These are phyloP conservation scores for Pangasius sanitwongsei DNA, from an alignment of 2,797 vertebrate species.

Conservation along the genomic window DNA sequence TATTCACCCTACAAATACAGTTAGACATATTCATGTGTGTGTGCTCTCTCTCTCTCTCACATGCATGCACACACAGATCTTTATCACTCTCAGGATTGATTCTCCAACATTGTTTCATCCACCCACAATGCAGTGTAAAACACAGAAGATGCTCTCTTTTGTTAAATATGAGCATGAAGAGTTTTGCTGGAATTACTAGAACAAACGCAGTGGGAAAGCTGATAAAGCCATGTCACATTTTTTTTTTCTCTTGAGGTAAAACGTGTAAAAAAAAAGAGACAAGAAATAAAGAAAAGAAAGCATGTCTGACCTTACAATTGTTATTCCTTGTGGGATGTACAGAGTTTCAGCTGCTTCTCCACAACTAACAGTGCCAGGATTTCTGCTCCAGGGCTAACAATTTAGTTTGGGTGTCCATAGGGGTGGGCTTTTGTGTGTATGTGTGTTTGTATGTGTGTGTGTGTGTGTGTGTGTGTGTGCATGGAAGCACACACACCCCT, in stretches of 20 bases:
- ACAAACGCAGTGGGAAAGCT: slow-evolving; percentile 25
- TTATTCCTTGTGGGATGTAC: slow-evolving; percentile 62
- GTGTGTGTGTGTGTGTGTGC: slow-evolving; percentile 56
- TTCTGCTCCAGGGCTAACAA: slow-evolving; percentile 65
- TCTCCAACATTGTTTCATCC: slow-evolving; percentile 12
- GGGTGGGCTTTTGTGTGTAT: slow-evolving; percentile 56
- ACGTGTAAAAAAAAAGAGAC: slow-evolving; percentile 57
- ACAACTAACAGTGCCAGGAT: slow-evolving; percentile 66
- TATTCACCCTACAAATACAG: slow-evolving; percentile 49
- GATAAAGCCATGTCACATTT: slow-evolving; percentile 48
- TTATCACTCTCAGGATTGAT: slow-evolving; percentile 22
- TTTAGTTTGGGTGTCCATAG: slow-evolving; percentile 60
- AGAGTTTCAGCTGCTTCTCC: slow-evolving; percentile 65
- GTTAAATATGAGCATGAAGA: background rate
- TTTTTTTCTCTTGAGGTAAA: slow-evolving; percentile 39
- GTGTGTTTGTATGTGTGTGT: slow-evolving; percentile 49
- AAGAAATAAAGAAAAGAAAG: slow-evolving; percentile 61
- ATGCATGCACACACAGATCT: background rate
- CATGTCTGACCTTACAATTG: slow-evolving; percentile 66
- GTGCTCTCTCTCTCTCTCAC: background rate
- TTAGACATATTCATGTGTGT: slow-evolving; percentile 7
- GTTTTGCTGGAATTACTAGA: slow-evolving; percentile 12
- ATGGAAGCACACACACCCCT: slow-evolving; percentile 30
- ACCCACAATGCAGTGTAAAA: slow-evolving; percentile 2
- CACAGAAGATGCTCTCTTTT: slow-evolving; percentile 22